A percentile compares a stretch with the other conserved stretches of the same genome.
phyloP scores from a whole-genome alignment of 2,888 invertebrate species.

The Thera obeliscata region DNA sequence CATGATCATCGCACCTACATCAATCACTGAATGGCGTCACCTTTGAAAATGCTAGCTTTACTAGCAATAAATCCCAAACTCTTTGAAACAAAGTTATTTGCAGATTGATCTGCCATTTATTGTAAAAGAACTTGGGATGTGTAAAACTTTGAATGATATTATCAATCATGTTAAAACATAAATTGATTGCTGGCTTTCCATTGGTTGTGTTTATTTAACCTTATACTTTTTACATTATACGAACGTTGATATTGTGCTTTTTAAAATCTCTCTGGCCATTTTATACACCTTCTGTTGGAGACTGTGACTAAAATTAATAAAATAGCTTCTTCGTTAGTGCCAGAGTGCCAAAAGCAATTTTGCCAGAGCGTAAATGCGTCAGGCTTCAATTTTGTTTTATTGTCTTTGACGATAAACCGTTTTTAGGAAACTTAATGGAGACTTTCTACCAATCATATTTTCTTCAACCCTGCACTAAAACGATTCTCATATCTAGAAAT shows the following conservation, averaged over 20 bases:
- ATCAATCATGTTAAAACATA: conserved; percentile 3
- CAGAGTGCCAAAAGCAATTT: too few relatives aligned
- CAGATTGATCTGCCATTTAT: conserved; percentile 24
- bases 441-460: neutral
- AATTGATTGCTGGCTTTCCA: neutral
- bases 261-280: neutral
- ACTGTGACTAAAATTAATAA: too few relatives aligned
- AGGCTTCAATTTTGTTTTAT: too few relatives aligned
- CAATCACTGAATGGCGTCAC: conserved; percentile 22
- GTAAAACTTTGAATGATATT: conserved; percentile 9
- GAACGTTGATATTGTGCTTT: neutral
- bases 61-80: conserved; percentile 15
- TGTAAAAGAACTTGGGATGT: conserved; percentile 12
- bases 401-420: neutral
- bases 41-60: conserved; percentile 11
- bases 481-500: conserved; percentile 14
- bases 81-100: conserved; percentile 17
- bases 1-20: conserved; percentile 16
- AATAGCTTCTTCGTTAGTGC: too few relatives aligned
- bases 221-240: neutral
- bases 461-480: neutral
- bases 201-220: neutral
- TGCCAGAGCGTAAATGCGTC: neutral
- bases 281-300: too few relatives aligned
- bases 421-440: neutral